Evolutionary conservation across 2,888 invertebrate genomes (phyloP).

Genomic region (Leptopilina syphax): DNA sequence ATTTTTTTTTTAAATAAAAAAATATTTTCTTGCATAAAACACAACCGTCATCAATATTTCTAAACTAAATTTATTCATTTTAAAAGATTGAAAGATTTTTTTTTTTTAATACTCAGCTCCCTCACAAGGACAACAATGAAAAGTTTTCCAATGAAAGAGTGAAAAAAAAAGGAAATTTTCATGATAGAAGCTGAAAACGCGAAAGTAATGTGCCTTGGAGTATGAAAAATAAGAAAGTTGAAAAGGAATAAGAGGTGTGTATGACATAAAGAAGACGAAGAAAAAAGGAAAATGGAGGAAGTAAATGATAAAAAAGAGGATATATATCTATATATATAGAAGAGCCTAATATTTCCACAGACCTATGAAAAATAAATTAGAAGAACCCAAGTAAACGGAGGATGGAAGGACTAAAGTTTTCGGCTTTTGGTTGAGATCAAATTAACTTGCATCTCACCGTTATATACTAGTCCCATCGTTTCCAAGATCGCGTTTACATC

Average conservation of each 20-base stretch:
- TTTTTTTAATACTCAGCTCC: no score
- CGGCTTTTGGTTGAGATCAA: constrained; percentile 60
- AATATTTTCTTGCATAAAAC: no score
- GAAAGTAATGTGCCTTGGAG: constrained; percentile 15
- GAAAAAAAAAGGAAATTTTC: no score
- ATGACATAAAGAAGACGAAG: neutral
- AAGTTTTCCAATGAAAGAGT: no score
- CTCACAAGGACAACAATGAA: no score
- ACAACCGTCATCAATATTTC: no score
- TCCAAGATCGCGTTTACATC: constrained; percentile 50
- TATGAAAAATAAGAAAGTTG: constrained; percentile 17
- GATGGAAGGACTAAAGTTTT: constrained; percentile 60
- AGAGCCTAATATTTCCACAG: neutral
- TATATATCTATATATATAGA: neutral
- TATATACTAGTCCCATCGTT: constrained; percentile 42
- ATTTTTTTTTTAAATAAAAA: no score
- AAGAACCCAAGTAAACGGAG: constrained; percentile 51
- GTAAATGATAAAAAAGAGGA: neutral
- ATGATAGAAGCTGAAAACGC: neutral
- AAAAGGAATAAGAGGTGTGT: neutral
- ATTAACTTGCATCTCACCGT: constrained; percentile 61
- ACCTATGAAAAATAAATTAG: constrained; percentile 67
- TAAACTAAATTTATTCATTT: no score
- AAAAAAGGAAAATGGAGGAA: neutral
- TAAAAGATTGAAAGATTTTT: no score